Evolutionary conservation across 1,140 invertebrate genomes (phyloP).

Genomic region (Mamestra configurata): DNA sequence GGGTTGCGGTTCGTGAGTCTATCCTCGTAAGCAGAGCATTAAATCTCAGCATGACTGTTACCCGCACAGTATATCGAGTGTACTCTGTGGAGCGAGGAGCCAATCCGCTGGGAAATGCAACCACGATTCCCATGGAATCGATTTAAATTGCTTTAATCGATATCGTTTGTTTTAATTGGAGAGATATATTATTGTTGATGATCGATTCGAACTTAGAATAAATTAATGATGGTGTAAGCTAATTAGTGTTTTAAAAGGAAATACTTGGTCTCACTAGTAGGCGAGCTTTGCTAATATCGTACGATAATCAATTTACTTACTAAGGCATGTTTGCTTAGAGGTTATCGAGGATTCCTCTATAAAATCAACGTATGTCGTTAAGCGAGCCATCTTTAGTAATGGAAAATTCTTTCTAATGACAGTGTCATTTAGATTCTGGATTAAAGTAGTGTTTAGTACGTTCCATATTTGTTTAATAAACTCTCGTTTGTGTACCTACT

Average conservation of each 20-base stretch:
- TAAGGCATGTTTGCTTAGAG: not conserved
- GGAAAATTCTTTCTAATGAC: not conserved
- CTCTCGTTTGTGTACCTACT: not conserved
- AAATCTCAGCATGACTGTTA: slow-evolving; percentile 74
- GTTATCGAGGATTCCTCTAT: slow-evolving; percentile 11
- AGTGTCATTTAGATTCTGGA: slow-evolving; percentile 20
- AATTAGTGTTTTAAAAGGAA: slow-evolving; percentile 40
- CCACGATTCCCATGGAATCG: slow-evolving; percentile 72
- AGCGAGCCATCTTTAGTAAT: slow-evolving; percentile 14
- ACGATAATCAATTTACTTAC: slow-evolving; percentile 31
- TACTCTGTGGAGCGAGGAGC: slow-evolving; percentile 63
- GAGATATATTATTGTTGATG: slow-evolving; percentile 51
- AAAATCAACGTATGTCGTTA: slow-evolving; percentile 5
- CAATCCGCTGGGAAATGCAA: slow-evolving; percentile 70
- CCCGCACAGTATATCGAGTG: slow-evolving; percentile 70
- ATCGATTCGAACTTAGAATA: slow-evolving; percentile 29
- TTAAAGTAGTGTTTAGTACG: not conserved
- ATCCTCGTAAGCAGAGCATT: slow-evolving; percentile 66
- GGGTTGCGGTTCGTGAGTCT: slow-evolving; percentile 65
- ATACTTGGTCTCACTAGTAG: not conserved
- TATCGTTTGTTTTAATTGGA: slow-evolving; percentile 60
- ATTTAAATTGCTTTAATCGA: slow-evolving; percentile 64
- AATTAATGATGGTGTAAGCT: not conserved
- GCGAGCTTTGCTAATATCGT: slow-evolving; percentile 2
- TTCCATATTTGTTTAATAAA: slow-evolving; percentile 8